Evolutionary conservation across 2,888 invertebrate genomes (phyloP), one percentile per base, ranked within the genome.

Genomic region (Amitus sp.): DNA sequence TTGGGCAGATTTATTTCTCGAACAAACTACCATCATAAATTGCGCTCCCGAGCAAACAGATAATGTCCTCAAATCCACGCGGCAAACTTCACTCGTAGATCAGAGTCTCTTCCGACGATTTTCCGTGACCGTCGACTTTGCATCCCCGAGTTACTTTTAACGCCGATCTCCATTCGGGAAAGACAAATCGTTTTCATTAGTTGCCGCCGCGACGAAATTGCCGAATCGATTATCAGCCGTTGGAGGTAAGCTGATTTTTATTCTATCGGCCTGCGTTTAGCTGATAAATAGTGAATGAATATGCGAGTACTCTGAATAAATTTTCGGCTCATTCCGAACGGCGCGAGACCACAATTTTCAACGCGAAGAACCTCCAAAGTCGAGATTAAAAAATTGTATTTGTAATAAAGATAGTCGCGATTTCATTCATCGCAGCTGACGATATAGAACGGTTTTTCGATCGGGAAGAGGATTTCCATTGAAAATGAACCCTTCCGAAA

Each of bases 51-150:
- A 68, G 68, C 72, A 67, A 68, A 66, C 70, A 75, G 73, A 76
- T 76, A 76, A 72, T 73, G 74, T 77, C 72, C 65, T 75, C 75
- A 71, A 77, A 75, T 75, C 71, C 73, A 64, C 73, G 60, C 65
- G 67, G 67, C 66, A 65, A 77, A 77, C 73, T 77, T 75, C 66
- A 67, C 57, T 62, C 71, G 66, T 75, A 74, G 67, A 73, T 74
- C 75, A 74, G 70, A 66, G 55, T 62, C 59, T 61, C 54, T 58
- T 48, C 53, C 55, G 28, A 54, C 54, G 51, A 59, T 59, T 23
- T 50, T 46, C 55, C 53, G 47, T 55, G 62, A 52, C 34, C 39
- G 56, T 20, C 27, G 47, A 51, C 58, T 48, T 42, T 49, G 43
- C 45, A 53, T 33, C 7, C 19, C 19, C 34, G 40, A 52, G 30